Evolutionary conservation across 2,888 invertebrate genomes (phyloP).

Genomic region (Psococerastis gibbosa): DNA sequence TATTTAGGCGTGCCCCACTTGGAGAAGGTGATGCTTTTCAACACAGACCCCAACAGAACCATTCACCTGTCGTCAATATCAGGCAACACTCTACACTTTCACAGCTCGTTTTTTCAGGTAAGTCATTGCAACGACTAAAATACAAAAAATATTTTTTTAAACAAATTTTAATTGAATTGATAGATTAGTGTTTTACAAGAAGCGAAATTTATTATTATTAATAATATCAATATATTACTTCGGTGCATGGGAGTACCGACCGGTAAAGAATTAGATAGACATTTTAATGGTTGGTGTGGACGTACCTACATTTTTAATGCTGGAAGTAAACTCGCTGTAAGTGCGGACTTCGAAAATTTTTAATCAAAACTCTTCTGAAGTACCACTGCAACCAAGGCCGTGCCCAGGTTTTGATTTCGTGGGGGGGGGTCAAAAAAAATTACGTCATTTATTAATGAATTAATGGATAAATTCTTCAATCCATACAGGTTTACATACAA

Average conservation of each 20-base stretch:
- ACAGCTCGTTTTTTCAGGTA: constrained; percentile 94
- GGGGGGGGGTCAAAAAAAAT: too few species aligned
- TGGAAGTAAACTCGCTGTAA: too few species aligned
- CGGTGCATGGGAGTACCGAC: too few species aligned
- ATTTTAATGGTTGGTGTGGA: too few species aligned
- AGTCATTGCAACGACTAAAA: constrained; percentile 18
- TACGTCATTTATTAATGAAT: too few species aligned
- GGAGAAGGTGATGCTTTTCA: constrained; percentile 70
- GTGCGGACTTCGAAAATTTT: too few species aligned
- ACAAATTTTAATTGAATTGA: constrained; percentile 10
- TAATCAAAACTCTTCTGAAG: too few species aligned
- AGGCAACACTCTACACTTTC: constrained; percentile 86
- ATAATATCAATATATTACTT: constrained; percentile 3
- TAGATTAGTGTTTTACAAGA: constrained; percentile 1
- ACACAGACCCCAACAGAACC: constrained; percentile 67
- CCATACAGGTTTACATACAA: too few species aligned
- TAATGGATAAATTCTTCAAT: too few species aligned
- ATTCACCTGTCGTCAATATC: constrained; percentile 87
- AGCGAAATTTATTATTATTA: neutral
- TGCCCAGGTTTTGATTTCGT: too few species aligned
- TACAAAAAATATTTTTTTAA: constrained; percentile 4
- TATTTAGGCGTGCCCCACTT: constrained; percentile 75
- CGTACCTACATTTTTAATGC: too few species aligned
- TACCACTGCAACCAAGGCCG: too few species aligned
- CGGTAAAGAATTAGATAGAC: constrained; percentile 2